Evolutionary conservation across 1,140 invertebrate species (phyloP).

Genomic region (Caenorhabditis tropicalis): DNA sequence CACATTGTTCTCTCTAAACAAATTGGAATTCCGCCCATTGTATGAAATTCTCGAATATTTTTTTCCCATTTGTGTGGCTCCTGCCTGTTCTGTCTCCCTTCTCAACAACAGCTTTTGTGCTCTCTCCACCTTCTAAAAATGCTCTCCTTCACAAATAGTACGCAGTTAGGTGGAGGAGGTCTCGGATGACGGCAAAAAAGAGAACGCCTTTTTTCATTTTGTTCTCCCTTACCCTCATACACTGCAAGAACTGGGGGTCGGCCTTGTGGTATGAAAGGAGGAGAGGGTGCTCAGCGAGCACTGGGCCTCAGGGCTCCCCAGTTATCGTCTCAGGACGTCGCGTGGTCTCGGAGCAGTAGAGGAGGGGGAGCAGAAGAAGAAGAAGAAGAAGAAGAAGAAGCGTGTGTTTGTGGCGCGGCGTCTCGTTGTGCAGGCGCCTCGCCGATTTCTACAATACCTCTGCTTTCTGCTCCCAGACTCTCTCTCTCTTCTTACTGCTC

Average conservation of each 20-base stretch:
- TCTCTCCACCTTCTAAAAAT: background rate
- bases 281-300: background rate
- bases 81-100: background rate
- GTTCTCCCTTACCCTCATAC: background rate
- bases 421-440: slow-evolving; percentile 11
- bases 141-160: background rate
- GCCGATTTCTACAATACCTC: slow-evolving; percentile 28
- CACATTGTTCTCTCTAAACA: background rate
- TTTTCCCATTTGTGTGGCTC: background rate
- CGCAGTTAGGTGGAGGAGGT: background rate
- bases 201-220: slow-evolving; percentile 14
- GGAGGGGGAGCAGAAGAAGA: background rate
- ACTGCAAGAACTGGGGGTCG: background rate
- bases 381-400: background rate
- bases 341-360: background rate
- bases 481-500: background rate
- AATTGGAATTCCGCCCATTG: background rate
- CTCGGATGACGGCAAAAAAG: background rate
- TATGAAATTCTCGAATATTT: background rate
- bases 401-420: slow-evolving; percentile 41
- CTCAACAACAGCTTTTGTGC: background rate
- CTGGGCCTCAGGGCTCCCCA: slow-evolving; percentile 27
- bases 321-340: slow-evolving; percentile 35
- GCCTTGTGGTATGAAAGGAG: background rate
- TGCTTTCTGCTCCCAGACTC: slow-evolving; percentile 37